Base-by-base conservation (phyloP, 2,797 vertebrate genomes). In the Oreochromis grahami region DNA sequence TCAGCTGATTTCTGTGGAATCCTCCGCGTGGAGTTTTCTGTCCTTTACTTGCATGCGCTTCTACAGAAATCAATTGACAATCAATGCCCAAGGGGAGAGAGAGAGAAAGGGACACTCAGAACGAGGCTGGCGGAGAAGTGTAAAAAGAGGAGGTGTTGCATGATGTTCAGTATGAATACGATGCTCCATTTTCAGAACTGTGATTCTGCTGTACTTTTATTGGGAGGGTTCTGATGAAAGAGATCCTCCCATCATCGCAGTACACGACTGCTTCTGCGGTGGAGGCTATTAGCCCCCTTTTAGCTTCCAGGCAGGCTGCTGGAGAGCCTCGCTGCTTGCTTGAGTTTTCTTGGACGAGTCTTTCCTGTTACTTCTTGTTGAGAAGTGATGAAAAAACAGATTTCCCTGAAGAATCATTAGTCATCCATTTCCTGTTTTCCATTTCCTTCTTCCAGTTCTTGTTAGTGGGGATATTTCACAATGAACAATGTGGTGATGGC, bases 1-100 rank as follows among this genome's bases (percentile, higher is more conserved):
- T 84, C 91, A 93, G 86, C 89, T 92, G 88, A 88, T 84, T 95
- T 93, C 87, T 80, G 65, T 68, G 48, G 91, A 93, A 93, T 41
- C 45, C 32, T 84, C 10, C 1, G 1, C 21, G 45, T 4, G 81
- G 86, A 86, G 4, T 91, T 92, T 91, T 86, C 38, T 82, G 77
- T 80, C 55, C 80, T 85, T 82, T 84, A 60, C 53, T 68, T 3
- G 29, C 13, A 79, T 11, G 12, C 32, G 12, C 34, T 56, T 60
- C 11, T 7, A 58, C 4, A 32, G 52, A 87, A 87, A 79, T 29
- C 7, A 63, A 53, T 5, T 21, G 6, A 53, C 81, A 80, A 56
- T 13, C 1, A 9, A 63, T 19, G 24, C 34, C 50, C 58, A 36
- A 63, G 17, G 58, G 58, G 8, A 7, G 60, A 63, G 5, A 56